Evolutionary conservation across 2,888 invertebrate species (phyloP), one percentile per base, ranked within the genome.

Genomic region (Heliconius hortense): DNA sequence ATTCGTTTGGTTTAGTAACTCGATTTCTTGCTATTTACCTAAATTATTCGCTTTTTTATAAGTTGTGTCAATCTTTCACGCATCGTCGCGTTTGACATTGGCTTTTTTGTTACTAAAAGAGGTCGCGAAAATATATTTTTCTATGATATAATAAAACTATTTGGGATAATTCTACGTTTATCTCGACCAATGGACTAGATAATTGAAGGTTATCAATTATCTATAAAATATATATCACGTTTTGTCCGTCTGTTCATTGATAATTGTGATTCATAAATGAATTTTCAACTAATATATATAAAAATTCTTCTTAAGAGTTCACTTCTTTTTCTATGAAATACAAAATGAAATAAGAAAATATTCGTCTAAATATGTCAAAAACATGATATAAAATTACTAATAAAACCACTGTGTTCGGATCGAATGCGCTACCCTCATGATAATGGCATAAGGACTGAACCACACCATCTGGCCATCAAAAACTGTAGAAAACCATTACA

Each of bases 21-120:
- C 88, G 94, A 92, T 93, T 93, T 93, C 91, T 88, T 91, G 93
- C 89, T 90, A 88, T 92, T 93, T 93, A 92, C 89, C 88, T 81
- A 91, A 89, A 93, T 93, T 92, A 91, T 86, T 89, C 87, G 90
- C 86, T 89, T 93, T 92, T 91, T 93, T 90, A 79, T 82, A 82
- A 85, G 89, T 92, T 93, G 91, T 89, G 88, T 85, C 90, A 93
- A 89, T 87, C 84, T 84, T 89, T 90, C 87, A 91, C 93, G 93
- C 92, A 89, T 91, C 90, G 89, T 81, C 86, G 90, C 80, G 79
- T 81, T 84, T 91, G 94, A 90, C 93, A 94, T 93, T 94, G 94
- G 88, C 85, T 84, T 77, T 83, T 93, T 93, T 92, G 90, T 90
- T 86, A 86, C 87, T 86, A 89, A 89, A 80, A 80, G 82, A 83